Base-by-base conservation (phyloP, 2,888 invertebrate species). In the Sinopyrophorus schimmeli region DNA sequence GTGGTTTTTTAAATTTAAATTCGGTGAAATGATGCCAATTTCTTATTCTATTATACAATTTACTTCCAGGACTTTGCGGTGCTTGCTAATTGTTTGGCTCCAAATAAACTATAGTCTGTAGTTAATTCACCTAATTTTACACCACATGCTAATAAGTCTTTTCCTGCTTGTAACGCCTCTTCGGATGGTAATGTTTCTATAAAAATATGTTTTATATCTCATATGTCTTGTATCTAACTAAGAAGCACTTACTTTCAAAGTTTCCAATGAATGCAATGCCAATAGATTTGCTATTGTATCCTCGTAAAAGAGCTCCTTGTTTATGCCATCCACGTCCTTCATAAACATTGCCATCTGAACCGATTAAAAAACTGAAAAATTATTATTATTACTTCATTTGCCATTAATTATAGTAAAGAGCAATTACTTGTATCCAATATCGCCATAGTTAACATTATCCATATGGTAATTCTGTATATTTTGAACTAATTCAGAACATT, bases 351-450 rank as follows among this genome's bases (percentile, higher is more conserved):
- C 81, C 82, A 62, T 81, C 81, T 1, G 79, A 79, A 1, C 81
- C 81, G 31, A 83, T 73, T 34, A 82, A 40, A 60, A 82, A 83
- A 50, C 82, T 83, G 46, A 6, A 67, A 67, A 58, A 55, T 40
- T 10, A n/a, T n/a, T n/a, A n/a, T n/a, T n/a, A n/a, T n/a, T n/a
- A n/a, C n/a, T n/a, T n/a, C n/a, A n/a, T n/a, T n/a, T 23, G 16
- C 1, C 12, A 20, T 23, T 12, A 31, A 23, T 9, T 24, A 23
- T 15, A 15, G 16, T 9, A 3, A n/a, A 11, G 5, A 28, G 15
- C 2, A 9, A 7, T 77, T 69, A 83, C 82, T 81, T 81, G 59
- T 76, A 78, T 16, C 77, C 82, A 42, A 84, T 79, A 58, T 84
- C 83, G 23, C 69, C 66, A 63, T 77, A 81, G n/a, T 74, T 69